phyloP scores from a whole-genome alignment of 2,888 invertebrate species.

The Petrolisthes cinctipes region DNA sequence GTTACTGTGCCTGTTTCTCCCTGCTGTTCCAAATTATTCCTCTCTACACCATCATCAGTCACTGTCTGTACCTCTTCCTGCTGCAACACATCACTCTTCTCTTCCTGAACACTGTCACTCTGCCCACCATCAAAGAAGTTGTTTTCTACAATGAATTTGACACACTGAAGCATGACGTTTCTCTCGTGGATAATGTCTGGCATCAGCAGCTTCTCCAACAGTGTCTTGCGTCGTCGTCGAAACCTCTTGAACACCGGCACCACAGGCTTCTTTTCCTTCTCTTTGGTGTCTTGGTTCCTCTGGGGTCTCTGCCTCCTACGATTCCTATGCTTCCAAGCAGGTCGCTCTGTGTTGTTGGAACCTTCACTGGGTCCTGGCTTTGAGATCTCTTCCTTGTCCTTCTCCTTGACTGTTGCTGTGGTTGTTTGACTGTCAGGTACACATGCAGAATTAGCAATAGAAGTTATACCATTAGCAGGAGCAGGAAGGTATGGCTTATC shows the following conservation, averaged over 20 bases:
- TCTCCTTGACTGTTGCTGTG: not conserved
- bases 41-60: not conserved
- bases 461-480: no score
- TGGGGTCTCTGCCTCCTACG: conserved; percentile 24
- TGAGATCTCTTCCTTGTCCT: not conserved
- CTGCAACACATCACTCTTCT: not conserved
- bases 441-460: no score
- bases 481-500: not conserved
- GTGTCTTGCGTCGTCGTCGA: conserved; percentile 60
- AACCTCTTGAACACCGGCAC: not conserved
- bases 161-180: conserved; percentile 88
- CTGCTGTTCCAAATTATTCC: not conserved
- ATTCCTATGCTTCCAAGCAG: not conserved
- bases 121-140: conserved; percentile 77
- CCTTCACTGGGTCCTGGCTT: no score
- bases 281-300: conserved; percentile 40
- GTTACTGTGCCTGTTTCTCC: no score
- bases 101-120: not conserved
- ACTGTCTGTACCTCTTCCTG: not conserved
- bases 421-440: no score
- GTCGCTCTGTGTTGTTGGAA: no score
- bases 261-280: conserved; percentile 54
- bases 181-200: conserved; percentile 87
- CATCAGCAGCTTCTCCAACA: conserved; percentile 75
- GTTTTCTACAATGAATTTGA: conserved; percentile 82